These are phyloP conservation scores for Zygothrica quintamaculata DNA, from an alignment of 2,888 invertebrate species.

Conservation along the genomic window DNA sequence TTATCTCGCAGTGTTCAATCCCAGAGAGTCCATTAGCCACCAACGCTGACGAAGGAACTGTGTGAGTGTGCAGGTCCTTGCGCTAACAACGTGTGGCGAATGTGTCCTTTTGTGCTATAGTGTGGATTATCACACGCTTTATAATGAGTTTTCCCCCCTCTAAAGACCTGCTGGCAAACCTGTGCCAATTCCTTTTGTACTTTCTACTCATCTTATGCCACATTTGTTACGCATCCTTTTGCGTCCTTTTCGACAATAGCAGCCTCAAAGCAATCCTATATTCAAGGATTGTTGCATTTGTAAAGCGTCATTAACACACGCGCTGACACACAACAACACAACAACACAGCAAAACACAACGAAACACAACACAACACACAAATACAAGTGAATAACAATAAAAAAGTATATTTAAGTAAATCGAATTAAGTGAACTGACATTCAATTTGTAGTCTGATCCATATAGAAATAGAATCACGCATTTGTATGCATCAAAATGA, in stretches of 20 bases:
- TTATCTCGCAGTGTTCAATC: neutral
- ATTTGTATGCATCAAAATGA: conserved; percentile 34
- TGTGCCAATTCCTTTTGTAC: conserved; percentile 68
- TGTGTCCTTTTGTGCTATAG: conserved; percentile 61
- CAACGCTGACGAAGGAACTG: conserved; percentile 44
- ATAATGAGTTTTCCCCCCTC: conserved; percentile 68
- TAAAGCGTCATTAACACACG: conserved; percentile 65
- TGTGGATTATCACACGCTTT: conserved; percentile 79
- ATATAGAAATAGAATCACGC: conserved; percentile 16
- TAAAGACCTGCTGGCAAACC: conserved; percentile 74
- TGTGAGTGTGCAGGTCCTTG: conserved; percentile 47
- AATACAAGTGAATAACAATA: conserved; percentile 12
- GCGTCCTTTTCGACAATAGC: conserved; percentile 44
- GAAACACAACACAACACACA: conserved; percentile 16
- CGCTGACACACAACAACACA: conserved; percentile 38
- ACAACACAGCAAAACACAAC: conserved; percentile 24
- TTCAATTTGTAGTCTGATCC: conserved; percentile 64
- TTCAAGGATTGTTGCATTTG: conserved; percentile 47
- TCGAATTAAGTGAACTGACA: conserved; percentile 68
- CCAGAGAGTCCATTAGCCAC: conserved; percentile 71
- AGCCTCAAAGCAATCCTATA: conserved; percentile 41
- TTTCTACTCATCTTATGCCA: conserved; percentile 6
- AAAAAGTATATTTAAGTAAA: conserved; percentile 66
- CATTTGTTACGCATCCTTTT: conserved; percentile 68
- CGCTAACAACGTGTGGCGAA: conserved; percentile 81